Evolutionary conservation across 2,797 vertebrate species (phyloP).

Genomic region (Erpetoichthys calabaricus): DNA sequence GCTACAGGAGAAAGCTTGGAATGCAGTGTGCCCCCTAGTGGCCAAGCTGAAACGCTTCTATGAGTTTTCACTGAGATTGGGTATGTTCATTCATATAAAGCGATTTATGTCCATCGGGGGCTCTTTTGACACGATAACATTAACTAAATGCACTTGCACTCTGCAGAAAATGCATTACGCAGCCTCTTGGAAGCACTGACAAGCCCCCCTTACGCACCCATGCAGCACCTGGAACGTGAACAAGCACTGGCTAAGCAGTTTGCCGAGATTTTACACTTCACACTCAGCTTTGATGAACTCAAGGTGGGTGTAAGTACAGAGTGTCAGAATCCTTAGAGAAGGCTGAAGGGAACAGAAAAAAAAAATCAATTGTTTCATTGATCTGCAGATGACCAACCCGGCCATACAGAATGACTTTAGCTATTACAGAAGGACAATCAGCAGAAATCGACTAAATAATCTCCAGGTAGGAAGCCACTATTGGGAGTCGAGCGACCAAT

Average conservation of each 20-base stretch:
- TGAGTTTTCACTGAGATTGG: conserved; percentile 75
- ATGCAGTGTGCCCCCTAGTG: conserved; percentile 76
- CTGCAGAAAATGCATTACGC: conserved; percentile 69
- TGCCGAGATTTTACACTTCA: conserved; percentile 80
- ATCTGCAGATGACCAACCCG: conserved; percentile 73
- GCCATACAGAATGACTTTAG: conserved; percentile 89
- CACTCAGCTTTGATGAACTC: conserved; percentile 80
- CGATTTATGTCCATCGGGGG: rapidly evolving
- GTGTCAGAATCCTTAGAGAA: no score
- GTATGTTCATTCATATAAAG: conserved; percentile 35
- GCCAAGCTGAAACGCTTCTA: conserved; percentile 82
- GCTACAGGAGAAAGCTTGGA: conserved; percentile 80
- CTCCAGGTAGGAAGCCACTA: conserved; percentile 50
- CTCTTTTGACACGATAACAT: not conserved
- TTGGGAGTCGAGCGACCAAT: no score
- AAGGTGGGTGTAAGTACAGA: conserved; percentile 43
- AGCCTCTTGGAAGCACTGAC: conserved; percentile 79
- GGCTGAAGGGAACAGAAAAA: no score
- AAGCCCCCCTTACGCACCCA: conserved; percentile 73
- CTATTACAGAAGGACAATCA: conserved; percentile 83
- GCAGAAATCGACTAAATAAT: conserved; percentile 76
- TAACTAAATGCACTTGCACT: conserved; percentile 4
- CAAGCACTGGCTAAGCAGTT: conserved; percentile 85
- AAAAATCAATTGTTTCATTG: no score
- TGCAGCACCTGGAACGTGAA: conserved; percentile 78